phyloP scores from a whole-genome alignment of 2,113 vertebrate genomes.

The Pteronura brasiliensis region DNA sequence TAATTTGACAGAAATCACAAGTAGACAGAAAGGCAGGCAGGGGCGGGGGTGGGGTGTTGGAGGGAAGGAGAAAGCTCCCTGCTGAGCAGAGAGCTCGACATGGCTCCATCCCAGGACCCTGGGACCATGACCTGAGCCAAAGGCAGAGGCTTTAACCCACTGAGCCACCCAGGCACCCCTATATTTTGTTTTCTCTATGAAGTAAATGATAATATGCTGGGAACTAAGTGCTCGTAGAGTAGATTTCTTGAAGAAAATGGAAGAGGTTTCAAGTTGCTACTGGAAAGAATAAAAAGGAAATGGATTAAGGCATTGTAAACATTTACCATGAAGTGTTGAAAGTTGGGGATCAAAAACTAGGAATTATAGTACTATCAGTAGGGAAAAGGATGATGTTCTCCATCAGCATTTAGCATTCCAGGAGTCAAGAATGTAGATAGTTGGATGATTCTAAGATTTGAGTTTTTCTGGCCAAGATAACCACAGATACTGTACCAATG shows the following conservation, averaged over 20 bases:
- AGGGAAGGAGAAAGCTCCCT: no score
- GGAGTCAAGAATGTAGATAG: not conserved
- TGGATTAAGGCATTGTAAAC: not conserved
- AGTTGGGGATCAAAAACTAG: not conserved
- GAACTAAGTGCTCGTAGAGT: not conserved
- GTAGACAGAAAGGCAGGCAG: no score
- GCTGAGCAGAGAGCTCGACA: no score
- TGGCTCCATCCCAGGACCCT: no score
- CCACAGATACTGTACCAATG: not conserved
- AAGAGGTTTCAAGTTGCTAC: not conserved
- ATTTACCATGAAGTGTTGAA: not conserved
- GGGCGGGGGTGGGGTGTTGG: accelerated
- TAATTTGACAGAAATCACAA: no score
- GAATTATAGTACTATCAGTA: not conserved
- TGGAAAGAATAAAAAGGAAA: not conserved
- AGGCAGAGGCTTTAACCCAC: no score
- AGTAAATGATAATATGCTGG: not conserved
- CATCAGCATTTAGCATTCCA: not conserved
- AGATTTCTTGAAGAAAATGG: not conserved
- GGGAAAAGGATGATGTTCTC: not conserved
- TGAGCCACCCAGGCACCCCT: no score
- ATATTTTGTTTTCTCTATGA: not conserved
- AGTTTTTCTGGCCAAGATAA: not conserved
- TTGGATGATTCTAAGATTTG: not conserved
- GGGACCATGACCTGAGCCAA: no score